Evolutionary conservation across 1,140 invertebrate species (phyloP).

Genomic region (Antheraea mylitta): DNA sequence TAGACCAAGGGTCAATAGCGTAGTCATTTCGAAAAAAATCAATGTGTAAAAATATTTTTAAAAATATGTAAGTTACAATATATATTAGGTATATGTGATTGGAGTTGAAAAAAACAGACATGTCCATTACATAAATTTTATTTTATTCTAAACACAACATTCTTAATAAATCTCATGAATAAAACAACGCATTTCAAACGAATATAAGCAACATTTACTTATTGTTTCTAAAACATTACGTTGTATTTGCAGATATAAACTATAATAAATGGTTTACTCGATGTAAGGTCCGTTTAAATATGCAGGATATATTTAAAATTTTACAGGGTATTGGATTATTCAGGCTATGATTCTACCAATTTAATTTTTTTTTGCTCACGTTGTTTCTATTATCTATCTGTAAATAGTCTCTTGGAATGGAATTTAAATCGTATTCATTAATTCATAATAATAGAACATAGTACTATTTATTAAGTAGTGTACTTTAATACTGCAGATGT

Average conservation of each 20-base stretch:
- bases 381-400: too few species aligned
- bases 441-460: too few species aligned
- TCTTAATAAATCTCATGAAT: constrained; percentile 39
- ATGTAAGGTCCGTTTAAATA: constrained; percentile 28
- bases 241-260: constrained; percentile 9
- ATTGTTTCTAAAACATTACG: constrained; percentile 19
- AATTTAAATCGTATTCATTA: too few species aligned
- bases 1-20: too few species aligned
- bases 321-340: constrained; percentile 4
- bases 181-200: constrained; percentile 40
- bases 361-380: too few species aligned
- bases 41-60: too few species aligned
- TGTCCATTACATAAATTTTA: constrained; percentile 52
- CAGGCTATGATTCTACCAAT: neutral
- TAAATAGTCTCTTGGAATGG: too few species aligned
- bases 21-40: too few species aligned
- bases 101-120: constrained; percentile 16
- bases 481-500: too few species aligned
- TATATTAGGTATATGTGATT: neutral
- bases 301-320: neutral
- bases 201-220: constrained; percentile 30
- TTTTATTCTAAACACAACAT: constrained; percentile 57
- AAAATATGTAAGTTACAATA: too few species aligned
- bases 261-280: constrained; percentile 21
- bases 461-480: too few species aligned